Base-by-base conservation (phyloP, 2,113 vertebrate species). In the Lota lota region DNA sequence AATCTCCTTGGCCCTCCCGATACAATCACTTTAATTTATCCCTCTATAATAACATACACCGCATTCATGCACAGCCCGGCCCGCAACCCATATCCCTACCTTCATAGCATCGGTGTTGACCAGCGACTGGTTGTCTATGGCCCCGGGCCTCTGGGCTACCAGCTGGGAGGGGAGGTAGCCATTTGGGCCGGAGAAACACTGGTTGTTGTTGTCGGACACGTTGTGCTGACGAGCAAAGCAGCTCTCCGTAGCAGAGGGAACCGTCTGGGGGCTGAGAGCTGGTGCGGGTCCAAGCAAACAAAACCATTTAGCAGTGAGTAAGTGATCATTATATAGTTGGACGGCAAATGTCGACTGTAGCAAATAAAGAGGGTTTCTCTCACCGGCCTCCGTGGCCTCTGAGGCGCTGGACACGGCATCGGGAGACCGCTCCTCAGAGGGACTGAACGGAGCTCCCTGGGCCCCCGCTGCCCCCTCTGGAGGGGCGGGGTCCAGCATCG, bases 61-160 rank as follows among this genome's bases (percentile, higher is more conserved):
- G 10, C 40, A 47, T 47, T 47, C 40, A 47, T 47, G 28, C 24
- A 58, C 36, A 24, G 16, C 14, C 40, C 10, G 40, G 40, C 2
- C 40, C 10, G 40, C 40, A 10, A 47, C 7, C 40, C 40, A 14
- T 14, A 47, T 47, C 12, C 80, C 66, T 89, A 94, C 97, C 94
- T 99, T 99, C 77, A 95, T 89, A 33, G 95, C 92, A 28, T 98
- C 97, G 20, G 95, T 96, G 12, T 89, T 96, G 78, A 99, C 95
- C 61, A 99, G 88, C 0, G 95, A 90, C 73, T 97, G 95, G 92
- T 99, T 99, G 83, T 99, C 97, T 54, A 99, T 99, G 59, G 97
- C 97, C 79, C 96, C 97, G 1, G 97, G 97, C 75, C 94, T 95
- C 82, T 98, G 97, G 73, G 94, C 91, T 68, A 89, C 92, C 78